These are phyloP conservation scores for Habroteleia sp. DNA, from an alignment of 2,888 invertebrate species.

Conservation along the genomic window DNA sequence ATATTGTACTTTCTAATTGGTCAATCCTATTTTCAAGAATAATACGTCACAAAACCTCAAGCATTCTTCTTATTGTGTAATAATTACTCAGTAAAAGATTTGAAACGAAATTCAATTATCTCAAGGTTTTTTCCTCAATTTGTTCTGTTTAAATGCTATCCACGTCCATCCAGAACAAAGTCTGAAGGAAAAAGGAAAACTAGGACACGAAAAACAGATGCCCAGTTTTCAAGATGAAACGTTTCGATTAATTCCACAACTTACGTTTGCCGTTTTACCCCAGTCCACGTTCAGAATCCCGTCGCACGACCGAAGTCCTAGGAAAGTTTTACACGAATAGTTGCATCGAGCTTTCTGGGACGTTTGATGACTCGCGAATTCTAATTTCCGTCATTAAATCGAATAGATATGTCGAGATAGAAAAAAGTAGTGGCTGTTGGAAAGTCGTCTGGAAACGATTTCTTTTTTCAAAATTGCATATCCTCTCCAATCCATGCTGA, in stretches of 20 bases:
- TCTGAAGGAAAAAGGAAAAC: slow-evolving; percentile 1
- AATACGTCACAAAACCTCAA: too few species aligned
- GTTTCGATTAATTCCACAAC: slow-evolving; percentile 52
- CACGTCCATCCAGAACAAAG: too few species aligned
- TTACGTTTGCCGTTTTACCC: slow-evolving; percentile 14
- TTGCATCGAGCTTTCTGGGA: slow-evolving; percentile 33
- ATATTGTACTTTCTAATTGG: too few species aligned
- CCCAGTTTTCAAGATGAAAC: slow-evolving; percentile 46
- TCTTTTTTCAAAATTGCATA: slow-evolving; percentile 40
- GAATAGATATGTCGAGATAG: slow-evolving; percentile 24
- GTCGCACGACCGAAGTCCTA: slow-evolving; percentile 28
- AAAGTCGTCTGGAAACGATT: slow-evolving; percentile 38
- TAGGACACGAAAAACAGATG: slow-evolving; percentile 30
- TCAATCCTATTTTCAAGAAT: too few species aligned
- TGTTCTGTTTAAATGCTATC: too few species aligned
- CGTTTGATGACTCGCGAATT: slow-evolving; percentile 51
- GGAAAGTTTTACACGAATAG: slow-evolving; percentile 44
- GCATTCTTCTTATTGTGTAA: too few species aligned
- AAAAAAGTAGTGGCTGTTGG: slow-evolving; percentile 23
- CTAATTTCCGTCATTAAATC: slow-evolving; percentile 62
- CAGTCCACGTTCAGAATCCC: slow-evolving; percentile 18
- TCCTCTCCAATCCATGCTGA: slow-evolving; percentile 16
- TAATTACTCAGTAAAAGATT: too few species aligned
- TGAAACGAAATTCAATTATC: too few species aligned
- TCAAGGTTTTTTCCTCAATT: too few species aligned